Evolutionary conservation across 2,888 invertebrate genomes (phyloP).

Genomic region (Callyntrura guangdongensis): DNA sequence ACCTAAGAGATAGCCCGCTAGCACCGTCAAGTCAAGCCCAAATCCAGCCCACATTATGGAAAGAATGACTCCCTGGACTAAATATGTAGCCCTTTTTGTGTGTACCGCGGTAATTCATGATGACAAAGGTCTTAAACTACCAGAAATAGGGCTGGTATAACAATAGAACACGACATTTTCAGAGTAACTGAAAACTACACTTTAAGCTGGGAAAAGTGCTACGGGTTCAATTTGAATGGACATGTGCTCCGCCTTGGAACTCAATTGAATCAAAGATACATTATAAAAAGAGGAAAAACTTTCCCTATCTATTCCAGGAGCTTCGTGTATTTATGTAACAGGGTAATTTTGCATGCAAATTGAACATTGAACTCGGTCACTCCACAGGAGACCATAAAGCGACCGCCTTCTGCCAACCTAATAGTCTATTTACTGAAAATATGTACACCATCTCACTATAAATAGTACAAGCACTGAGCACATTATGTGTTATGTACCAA

Average conservation of each 20-base stretch:
- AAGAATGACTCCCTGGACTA: conserved; percentile 23
- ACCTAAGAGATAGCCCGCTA: conserved; percentile 7
- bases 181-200: neutral
- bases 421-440: neutral
- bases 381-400: conserved; percentile 39
- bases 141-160: neutral
- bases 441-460: too few relatives aligned
- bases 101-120: conserved; percentile 27
- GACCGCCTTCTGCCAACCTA: neutral
- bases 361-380: conserved; percentile 72
- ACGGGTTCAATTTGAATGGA: conserved; percentile 33
- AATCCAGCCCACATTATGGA: neutral
- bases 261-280: conserved; percentile 10
- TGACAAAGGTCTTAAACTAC: conserved; percentile 13
- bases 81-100: conserved; percentile 30
- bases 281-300: conserved; percentile 32
- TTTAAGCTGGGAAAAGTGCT: conserved; percentile 7
- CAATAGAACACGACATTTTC: neutral
- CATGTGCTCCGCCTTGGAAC: conserved; percentile 33
- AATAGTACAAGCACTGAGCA: too few relatives aligned
- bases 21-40: neutral
- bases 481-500: too few relatives aligned
- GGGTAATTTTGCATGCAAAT: conserved; percentile 76
- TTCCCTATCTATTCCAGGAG: neutral
- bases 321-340: conserved; percentile 20